phyloP scores from a whole-genome alignment of 2,888 invertebrate species.

The Neoitamus cyanurus region DNA sequence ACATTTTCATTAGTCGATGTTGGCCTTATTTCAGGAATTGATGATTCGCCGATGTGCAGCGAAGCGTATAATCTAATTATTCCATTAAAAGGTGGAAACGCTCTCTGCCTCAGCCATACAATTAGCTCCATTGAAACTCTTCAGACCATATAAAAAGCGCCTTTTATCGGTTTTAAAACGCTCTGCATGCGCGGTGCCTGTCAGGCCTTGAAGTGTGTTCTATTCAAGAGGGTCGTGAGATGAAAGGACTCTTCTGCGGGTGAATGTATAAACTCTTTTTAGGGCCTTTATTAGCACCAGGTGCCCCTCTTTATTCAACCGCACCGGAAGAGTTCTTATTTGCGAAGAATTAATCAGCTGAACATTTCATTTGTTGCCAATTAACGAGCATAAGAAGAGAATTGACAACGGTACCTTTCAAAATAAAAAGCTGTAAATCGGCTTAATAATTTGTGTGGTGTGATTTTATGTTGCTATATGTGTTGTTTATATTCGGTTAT shows the following conservation, averaged over 20 bases:
- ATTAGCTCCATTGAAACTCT: not conserved
- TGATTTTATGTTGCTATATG: too few relatives aligned
- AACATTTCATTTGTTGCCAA: not conserved
- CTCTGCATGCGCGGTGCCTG: not conserved
- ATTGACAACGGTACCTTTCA: not conserved
- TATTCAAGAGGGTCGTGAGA: not conserved
- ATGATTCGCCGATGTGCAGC: conserved; percentile 29
- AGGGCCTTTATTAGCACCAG: not conserved
- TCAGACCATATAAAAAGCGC: conserved; percentile 1
- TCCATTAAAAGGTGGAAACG: conserved; percentile 29
- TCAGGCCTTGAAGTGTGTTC: not conserved
- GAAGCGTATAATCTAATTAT: conserved; percentile 43
- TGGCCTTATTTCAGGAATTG: conserved; percentile 30
- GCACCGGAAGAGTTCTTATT: not conserved
- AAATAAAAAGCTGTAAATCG: too few relatives aligned
- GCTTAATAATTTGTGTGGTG: too few relatives aligned
- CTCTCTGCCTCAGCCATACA: not conserved
- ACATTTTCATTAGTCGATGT: conserved; percentile 34
- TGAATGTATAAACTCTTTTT: not conserved
- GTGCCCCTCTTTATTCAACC: not conserved
- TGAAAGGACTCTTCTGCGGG: not conserved
- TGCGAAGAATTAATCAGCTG: not conserved
- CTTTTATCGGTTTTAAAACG: not conserved
- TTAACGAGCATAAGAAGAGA: not conserved
- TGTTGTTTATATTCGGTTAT: too few relatives aligned